These are phyloP conservation scores for Corythornis madagascariensis DNA, from an alignment of 2,113 vertebrate genomes.

Conservation along the genomic window DNA sequence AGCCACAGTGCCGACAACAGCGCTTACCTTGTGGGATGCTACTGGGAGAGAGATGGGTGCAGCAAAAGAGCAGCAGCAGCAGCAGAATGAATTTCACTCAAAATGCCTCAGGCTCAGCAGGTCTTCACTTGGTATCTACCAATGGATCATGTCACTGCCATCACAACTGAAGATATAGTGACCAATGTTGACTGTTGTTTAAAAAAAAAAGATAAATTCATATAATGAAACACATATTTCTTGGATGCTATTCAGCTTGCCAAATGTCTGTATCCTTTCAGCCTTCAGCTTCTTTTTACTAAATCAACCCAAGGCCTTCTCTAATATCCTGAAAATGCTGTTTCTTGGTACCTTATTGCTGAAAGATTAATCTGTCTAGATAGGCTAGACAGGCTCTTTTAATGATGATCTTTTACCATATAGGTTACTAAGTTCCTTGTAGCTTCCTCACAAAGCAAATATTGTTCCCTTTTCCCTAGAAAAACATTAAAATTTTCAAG, in stretches of 20 bases:
- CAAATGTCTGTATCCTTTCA: neutral
- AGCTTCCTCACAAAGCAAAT: neutral
- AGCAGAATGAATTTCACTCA: neutral
- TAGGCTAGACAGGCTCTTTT: neutral
- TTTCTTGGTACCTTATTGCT: neutral
- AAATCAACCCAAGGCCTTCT: neutral
- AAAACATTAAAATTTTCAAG: neutral
- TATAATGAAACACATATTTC: neutral
- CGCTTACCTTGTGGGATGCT: neutral
- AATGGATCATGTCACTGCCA: neutral
- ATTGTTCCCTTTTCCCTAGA: neutral
- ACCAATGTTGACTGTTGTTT: neutral
- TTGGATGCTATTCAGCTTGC: neutral
- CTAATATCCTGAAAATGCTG: neutral
- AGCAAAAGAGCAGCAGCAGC: neutral
- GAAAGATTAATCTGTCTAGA: neutral
- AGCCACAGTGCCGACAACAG: neutral
- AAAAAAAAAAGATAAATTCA: neutral
- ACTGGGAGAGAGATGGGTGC: fast-evolving
- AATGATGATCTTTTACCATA: neutral
- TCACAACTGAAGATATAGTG: neutral
- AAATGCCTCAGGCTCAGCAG: neutral
- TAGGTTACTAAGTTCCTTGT: neutral
- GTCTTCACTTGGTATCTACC: neutral
- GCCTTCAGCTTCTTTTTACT: neutral